Evolutionary conservation across 2,797 vertebrate species (phyloP).

Genomic region (Dicrostonyx torquatus): DNA sequence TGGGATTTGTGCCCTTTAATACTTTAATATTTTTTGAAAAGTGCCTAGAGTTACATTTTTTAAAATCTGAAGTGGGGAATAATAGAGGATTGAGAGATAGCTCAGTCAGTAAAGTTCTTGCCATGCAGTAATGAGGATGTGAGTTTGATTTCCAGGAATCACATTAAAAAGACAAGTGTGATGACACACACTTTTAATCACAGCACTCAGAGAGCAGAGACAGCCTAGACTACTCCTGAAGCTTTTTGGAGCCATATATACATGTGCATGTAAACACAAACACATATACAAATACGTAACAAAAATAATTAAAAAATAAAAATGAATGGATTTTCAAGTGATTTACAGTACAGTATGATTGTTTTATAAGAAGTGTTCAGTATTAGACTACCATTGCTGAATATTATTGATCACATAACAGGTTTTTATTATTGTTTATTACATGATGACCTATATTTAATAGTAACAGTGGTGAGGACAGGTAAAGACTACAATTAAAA

Average conservation of each 20-base stretch:
- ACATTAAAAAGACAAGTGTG: neutral
- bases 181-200: neutral
- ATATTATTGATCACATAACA: constrained; percentile 4
- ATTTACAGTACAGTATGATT: neutral
- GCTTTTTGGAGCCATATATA: neutral
- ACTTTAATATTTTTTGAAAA: neutral
- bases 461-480: neutral
- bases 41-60: neutral
- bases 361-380: constrained; percentile 18
- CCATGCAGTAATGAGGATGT: neutral
- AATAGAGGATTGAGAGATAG: neutral
- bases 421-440: neutral
- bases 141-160: neutral
- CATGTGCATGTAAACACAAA: neutral
- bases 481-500: constrained; percentile 54
- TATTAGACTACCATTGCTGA: neutral
- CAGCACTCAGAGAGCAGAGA: neutral
- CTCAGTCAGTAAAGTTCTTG: neutral
- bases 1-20: neutral
- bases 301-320: neutral
- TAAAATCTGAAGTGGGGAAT: neutral
- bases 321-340: constrained; percentile 15
- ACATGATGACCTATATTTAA: neutral
- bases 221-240: neutral
- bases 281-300: neutral